Evolutionary conservation across 2,113 vertebrate genomes (phyloP), one percentile per base, ranked within the genome.

Genomic region (Sphyrna mokarran): DNA sequence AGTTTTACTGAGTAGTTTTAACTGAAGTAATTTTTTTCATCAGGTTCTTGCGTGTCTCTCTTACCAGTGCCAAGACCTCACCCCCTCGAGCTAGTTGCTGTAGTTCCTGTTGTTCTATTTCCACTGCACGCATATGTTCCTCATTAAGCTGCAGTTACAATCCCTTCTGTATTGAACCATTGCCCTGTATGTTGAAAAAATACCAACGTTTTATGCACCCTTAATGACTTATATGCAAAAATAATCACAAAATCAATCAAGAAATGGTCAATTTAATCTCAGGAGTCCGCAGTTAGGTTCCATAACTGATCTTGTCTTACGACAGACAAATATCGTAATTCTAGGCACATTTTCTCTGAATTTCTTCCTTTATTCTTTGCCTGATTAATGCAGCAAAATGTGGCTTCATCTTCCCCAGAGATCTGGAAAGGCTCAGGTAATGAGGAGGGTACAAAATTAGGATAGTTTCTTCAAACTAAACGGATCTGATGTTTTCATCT

Each of bases 101-200:
- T n/a, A 61, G 87, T 91, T 91, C 87, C 87, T 91, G 87, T 91
- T 91, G 58, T 54, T 91, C 29, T 91, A 91, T 63, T 91, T 63
- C 58, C 58, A 61, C 16, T 91, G 54, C 54, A 61, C 58, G 13
- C 87, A 91, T 63, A 61, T 90, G 87, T 91, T 91, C 29, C 54
- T 91, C 58, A n/a, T 91, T 91, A 91, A 91, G 29, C 14, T 91
- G 29, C 54, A 63, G 29, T 63, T 91, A 33, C 87, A 63, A n/a
- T 91, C 29, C 54, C 87, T 61, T 91, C 26, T 63, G 54, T 33
- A 91, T 91, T 91, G 58, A 91, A 91, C 61, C 58, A 63, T 63
- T 91, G 63, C 87, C n/a, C 87, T 63, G 58, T 29, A 63, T 91
- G 58, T n/a, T 1, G 87, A 91, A 91, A 91, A 91, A 91, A 1